Evolutionary conservation across 2,797 vertebrate genomes (phyloP), one percentile per base, ranked within the genome.

Genomic region (Eulemur albifrons): DNA sequence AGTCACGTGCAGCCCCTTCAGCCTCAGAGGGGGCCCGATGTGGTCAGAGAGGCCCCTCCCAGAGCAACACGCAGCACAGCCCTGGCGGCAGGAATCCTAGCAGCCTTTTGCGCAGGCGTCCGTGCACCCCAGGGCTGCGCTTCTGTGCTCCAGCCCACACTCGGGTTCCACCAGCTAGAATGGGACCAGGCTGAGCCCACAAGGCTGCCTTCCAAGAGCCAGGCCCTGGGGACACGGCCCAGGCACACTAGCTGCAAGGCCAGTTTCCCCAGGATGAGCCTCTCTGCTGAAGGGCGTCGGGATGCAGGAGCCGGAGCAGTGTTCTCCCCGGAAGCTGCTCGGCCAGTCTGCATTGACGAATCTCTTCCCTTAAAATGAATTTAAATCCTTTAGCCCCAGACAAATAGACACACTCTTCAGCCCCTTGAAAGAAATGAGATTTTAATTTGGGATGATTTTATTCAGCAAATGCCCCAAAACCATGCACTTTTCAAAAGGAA

Each of bases 391-490:
- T 84, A 89, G 81, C 85, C 91, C 80, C 83, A 75, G 96, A 92
- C 91, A 94, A 93, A 94, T 88, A 94, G 93, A 93, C 59, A 57
- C 7, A 35, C 57, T 93, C 52, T 57, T n/a, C 63, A 67, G 59
- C 50, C 77, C 80, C 96, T 73, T 84, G 88, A 72, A 96, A 96
- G 93, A 96, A 89, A 86, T 43, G 88, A 82, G 95, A 73, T 90
- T 97, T 95, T 96, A 96, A 96, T 94, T 90, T 52, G 45, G 14
- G 79, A 63, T 65, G 87, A 87, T 94, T 97, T 97, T 94, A 92
- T 94, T 96, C 88, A 76, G 52, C 43, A 96, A 93, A 96, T 92
- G 93, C 87, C 96, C 91, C 80, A 0, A 80, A 95, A 97, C 94
- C 76, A 25, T 38, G 79, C 23, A 21, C 77, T 92, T 95, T 91